A percentile compares a stretch with the other conserved stretches of the same genome.
Evolutionary conservation across 2,888 invertebrate species (phyloP).

Genomic region (Thera britannica): DNA sequence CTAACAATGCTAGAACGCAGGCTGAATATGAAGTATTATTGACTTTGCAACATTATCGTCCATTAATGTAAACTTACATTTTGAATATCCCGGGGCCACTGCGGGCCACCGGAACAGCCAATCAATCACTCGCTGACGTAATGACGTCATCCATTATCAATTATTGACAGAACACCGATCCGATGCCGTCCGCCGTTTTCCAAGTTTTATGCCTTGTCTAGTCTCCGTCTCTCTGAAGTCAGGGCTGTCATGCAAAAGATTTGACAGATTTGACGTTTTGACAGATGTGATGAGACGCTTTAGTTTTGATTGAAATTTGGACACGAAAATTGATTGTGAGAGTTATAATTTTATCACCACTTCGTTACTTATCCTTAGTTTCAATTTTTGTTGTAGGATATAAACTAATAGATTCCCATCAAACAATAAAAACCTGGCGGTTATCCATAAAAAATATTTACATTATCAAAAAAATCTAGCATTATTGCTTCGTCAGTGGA

Average conservation of each 20-base stretch:
- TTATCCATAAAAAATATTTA: no score
- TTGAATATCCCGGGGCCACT: conserved; percentile 35
- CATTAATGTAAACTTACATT: conserved; percentile 37
- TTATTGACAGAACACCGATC: conserved; percentile 79
- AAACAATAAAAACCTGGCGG: no score
- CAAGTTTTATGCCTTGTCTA: conserved; percentile 70
- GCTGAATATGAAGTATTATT: not conserved
- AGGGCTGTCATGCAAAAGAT: conserved; percentile 25
- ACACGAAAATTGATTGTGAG: not conserved
- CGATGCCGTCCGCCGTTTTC: conserved; percentile 72
- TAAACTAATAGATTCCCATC: no score
- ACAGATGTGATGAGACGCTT: conserved; percentile 29
- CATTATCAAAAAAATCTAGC: no score
- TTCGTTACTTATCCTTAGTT: not conserved
- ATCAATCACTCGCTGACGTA: conserved; percentile 80
- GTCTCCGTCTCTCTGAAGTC: conserved; percentile 23
- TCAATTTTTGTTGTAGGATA: not conserved
- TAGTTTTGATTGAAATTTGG: conserved; percentile 23
- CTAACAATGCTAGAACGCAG: not conserved
- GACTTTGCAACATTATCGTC: conserved; percentile 15
- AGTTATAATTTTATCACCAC: not conserved
- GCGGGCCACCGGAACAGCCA: conserved; percentile 60
- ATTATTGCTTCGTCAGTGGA: not conserved
- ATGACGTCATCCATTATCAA: conserved; percentile 84
- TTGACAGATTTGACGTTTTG: conserved; percentile 21